phyloP scores from a whole-genome alignment of 2,113 vertebrate genomes.

The Arothron firmamentum region DNA sequence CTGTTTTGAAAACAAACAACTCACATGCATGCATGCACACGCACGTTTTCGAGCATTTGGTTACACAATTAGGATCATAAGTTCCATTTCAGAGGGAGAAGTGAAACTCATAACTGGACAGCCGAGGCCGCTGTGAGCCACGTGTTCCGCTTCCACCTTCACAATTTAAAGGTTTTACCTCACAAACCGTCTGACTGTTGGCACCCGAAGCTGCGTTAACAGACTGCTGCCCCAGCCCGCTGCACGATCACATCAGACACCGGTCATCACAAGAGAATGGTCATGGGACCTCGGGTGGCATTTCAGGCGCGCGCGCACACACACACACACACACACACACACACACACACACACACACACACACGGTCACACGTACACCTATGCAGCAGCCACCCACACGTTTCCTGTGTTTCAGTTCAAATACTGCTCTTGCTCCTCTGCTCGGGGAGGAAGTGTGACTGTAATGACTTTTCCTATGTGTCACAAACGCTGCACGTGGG shows the following conservation, averaged over 20 bases:
- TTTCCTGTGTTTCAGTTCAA: slow-evolving; percentile 70
- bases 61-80: slow-evolving; percentile 52
- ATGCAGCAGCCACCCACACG: slow-evolving; percentile 60
- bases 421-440: slow-evolving; percentile 55
- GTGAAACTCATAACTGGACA: too few relatives aligned
- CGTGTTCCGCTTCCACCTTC: too few relatives aligned
- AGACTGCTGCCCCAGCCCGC: too few relatives aligned
- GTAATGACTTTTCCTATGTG: slow-evolving; percentile 71
- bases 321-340: slow-evolving; percentile 9
- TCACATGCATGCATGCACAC: slow-evolving; percentile 22
- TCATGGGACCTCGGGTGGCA: too few relatives aligned
- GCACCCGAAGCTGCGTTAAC: too few relatives aligned
- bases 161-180: too few relatives aligned
- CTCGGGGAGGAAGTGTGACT: slow-evolving; percentile 66
- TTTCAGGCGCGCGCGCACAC: background rate
- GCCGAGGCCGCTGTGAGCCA: too few relatives aligned
- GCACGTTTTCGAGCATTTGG: slow-evolving; percentile 47
- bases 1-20: slow-evolving; percentile 11
- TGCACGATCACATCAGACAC: too few relatives aligned
- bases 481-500: slow-evolving; percentile 61
- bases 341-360: slow-evolving; percentile 2
- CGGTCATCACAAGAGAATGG: too few relatives aligned
- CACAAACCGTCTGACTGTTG: too few relatives aligned
- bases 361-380: slow-evolving; percentile 19
- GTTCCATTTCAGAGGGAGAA: slow-evolving; percentile 3